phyloP scores from a whole-genome alignment of 2,113 vertebrate species.

The Corythornis vintsioides region DNA sequence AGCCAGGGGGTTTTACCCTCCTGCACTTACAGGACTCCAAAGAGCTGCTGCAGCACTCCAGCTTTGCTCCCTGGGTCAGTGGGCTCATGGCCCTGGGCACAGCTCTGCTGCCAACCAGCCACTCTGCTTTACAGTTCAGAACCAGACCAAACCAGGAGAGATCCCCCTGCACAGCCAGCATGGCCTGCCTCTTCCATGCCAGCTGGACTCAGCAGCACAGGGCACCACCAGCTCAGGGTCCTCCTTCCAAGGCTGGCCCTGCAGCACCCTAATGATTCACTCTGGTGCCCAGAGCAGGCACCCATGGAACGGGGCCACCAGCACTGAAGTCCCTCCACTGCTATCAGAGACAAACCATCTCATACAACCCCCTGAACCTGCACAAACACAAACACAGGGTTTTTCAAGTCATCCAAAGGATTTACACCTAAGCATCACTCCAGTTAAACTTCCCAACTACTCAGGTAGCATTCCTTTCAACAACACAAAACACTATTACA shows the following conservation, averaged over 20 bases:
- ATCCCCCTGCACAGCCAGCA: not conserved
- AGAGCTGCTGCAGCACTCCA: not conserved
- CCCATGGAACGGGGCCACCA: not conserved
- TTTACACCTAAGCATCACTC: not conserved
- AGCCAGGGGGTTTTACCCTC: not conserved
- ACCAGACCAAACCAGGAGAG: not conserved
- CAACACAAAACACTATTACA: not conserved
- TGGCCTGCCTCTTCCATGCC: not conserved
- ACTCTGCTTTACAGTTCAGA: not conserved
- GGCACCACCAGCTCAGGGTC: not conserved
- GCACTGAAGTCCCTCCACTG: too few species aligned
- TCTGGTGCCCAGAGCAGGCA: too few species aligned
- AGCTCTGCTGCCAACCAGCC: too few species aligned
- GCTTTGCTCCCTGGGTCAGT: too few species aligned
- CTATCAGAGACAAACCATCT: not conserved
- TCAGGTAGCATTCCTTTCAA: not conserved
- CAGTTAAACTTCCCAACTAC: not conserved
- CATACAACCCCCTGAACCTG: not conserved
- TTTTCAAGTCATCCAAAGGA: not conserved
- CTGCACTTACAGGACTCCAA: not conserved
- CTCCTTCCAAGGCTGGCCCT: not conserved
- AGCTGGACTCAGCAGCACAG: not conserved
- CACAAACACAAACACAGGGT: rapidly evolving
- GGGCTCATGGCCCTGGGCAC: not conserved
- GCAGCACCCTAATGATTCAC: not conserved